Conservation (phyloP, 2,797 vertebrate genomes). For the Acrocephalus scirpaceus region DNA sequence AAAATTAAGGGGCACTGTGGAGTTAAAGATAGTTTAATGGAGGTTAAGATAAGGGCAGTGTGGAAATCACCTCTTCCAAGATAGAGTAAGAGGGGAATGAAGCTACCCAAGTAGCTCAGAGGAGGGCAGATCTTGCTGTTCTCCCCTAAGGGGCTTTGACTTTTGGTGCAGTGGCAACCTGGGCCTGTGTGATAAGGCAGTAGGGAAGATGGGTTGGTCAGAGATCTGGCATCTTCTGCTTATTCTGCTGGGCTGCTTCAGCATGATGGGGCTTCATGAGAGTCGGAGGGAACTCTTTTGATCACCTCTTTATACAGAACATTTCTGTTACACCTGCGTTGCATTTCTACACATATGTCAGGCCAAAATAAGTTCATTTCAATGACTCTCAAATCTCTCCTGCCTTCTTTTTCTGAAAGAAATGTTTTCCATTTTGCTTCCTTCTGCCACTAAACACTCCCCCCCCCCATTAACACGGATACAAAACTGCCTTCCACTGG, state of each 20-base stretch:
- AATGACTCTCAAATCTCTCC: not conserved
- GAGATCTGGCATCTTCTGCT: not conserved
- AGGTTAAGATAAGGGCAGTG: not conserved
- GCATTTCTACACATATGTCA: rapidly evolving
- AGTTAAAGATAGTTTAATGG: conserved; percentile 1
- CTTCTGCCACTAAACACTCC: not conserved
- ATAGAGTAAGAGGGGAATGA: not conserved
- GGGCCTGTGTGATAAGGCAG: not conserved
- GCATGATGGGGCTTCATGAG: not conserved
- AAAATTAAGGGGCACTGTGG: not conserved
- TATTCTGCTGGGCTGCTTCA: not conserved
- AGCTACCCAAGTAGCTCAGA: not conserved
- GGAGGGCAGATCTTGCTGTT: not conserved
- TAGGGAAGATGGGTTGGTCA: not conserved
- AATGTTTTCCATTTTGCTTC: not conserved
- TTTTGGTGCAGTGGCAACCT: not conserved
- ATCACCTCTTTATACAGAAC: not conserved
- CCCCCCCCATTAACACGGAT: not conserved
- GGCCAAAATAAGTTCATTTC: not conserved
- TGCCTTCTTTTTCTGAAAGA: not conserved
- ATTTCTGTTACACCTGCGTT: not conserved
- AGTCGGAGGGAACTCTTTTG: not conserved
- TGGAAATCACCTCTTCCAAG: not conserved
- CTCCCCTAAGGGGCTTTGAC: not conserved
- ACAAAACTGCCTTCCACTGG: not conserved